Conservation (phyloP, 2,113 vertebrate species). For the Serilophus lunatus region DNA sequence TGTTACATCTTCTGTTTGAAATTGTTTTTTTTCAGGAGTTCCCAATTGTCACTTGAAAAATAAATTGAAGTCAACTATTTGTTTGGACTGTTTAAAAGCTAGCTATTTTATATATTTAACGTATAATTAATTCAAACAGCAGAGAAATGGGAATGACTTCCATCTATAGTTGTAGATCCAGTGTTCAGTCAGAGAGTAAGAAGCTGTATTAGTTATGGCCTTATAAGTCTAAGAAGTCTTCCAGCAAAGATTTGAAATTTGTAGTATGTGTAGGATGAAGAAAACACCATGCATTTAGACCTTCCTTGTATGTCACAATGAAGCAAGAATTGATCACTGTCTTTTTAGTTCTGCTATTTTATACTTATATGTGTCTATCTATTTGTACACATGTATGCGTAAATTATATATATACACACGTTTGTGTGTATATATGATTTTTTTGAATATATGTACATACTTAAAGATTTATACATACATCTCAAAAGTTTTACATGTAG, state of each 20-base stretch:
- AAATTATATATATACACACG: background rate
- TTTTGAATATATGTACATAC: background rate
- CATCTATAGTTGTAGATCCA: background rate
- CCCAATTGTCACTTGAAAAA: background rate
- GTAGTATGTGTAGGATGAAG: background rate
- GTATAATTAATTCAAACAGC: background rate
- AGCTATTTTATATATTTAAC: background rate
- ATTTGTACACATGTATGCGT: background rate
- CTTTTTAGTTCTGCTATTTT: background rate
- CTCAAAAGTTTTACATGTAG: background rate
- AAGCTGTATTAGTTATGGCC: background rate
- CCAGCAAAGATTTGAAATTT: background rate
- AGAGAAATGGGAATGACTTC: background rate
- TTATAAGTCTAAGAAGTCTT: conserved; percentile 8
- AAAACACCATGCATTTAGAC: background rate
- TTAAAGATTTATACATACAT: background rate
- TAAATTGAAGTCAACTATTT: background rate
- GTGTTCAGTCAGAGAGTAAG: background rate
- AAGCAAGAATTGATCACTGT: background rate
- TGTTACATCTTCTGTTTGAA: background rate
- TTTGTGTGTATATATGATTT: background rate
- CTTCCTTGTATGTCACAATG: background rate
- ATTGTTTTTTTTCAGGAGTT: background rate
- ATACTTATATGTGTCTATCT: background rate
- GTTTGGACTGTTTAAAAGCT: background rate